A percentile compares a stretch with the other conserved stretches of the same genome.
Evolutionary conservation across 2,888 invertebrate genomes (phyloP).

Genomic region (Orgyia antiqua): DNA sequence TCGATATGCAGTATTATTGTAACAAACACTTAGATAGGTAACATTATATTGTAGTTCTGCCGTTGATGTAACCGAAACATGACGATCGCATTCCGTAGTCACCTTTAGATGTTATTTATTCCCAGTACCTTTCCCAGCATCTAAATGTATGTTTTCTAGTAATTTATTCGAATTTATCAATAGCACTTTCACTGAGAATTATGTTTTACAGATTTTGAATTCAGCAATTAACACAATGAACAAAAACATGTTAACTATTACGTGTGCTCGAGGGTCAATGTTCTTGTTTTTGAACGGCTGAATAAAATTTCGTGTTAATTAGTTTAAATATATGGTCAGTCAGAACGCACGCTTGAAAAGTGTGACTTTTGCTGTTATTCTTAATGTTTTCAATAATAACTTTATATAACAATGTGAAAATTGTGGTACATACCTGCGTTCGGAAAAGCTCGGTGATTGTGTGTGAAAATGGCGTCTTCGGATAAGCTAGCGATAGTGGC

Average conservation of each 20-base stretch:
- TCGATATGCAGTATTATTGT: slow-evolving; percentile 46
- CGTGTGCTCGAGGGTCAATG: slow-evolving; percentile 68
- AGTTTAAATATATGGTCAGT: slow-evolving; percentile 16
- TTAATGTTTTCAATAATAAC: slow-evolving; percentile 19
- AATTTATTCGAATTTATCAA: slow-evolving; percentile 22
- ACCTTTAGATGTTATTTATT: slow-evolving; percentile 66
- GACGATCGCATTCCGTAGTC: slow-evolving; percentile 72
- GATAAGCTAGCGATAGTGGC: slow-evolving; percentile 55
- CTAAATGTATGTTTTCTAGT: slow-evolving; percentile 24
- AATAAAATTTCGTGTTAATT: slow-evolving; percentile 23
- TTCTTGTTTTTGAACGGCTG: slow-evolving; percentile 52
- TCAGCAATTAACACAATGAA: slow-evolving; percentile 53
- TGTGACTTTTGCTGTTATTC: too few species aligned
- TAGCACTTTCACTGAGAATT: slow-evolving; percentile 30
- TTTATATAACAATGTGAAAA: slow-evolving; percentile 23
- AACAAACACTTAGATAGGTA: slow-evolving; percentile 46
- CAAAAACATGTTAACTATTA: slow-evolving; percentile 74
- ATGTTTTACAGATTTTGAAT: slow-evolving; percentile 39
- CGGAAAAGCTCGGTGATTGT: slow-evolving; percentile 69
- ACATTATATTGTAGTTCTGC: slow-evolving; percentile 42
- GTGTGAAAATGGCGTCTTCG: slow-evolving; percentile 73
- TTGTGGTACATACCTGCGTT: slow-evolving; percentile 61
- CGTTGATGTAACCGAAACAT: slow-evolving; percentile 76
- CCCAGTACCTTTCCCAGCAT: slow-evolving; percentile 31
- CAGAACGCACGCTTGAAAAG: too few species aligned